Evolutionary conservation across 1,140 invertebrate species (phyloP), one percentile per base, ranked within the genome.

Genomic region (Dryas iulia): DNA sequence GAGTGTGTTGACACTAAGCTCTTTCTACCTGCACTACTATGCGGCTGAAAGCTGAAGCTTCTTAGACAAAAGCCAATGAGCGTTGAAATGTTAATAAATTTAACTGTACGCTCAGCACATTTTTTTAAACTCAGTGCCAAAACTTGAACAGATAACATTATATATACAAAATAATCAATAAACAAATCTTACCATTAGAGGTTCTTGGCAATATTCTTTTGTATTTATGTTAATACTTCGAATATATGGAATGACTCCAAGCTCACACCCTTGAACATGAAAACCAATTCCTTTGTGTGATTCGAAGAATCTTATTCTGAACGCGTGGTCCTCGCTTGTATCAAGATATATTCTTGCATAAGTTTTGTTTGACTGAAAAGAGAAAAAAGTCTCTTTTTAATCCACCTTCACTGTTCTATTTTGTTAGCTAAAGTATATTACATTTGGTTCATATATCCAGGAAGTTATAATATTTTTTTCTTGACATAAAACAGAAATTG

Each of bases 181-280:
- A 4, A 31, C 1, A 31, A 6, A 8, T 4, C 58, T 67, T 60
- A 67, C 65, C 47, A 33, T 6, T 12, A 35, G 30, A 12, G 65
- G 65, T 35, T 60, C 18, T 26, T 30, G 23, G n/a, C 65, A 67
- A n/a, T 11, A 56, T 61, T 67, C 65, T 0, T 54, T 18, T 5
- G 7, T 31, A n/a, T 67, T 52, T 28, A 69, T 58, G 11, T 47
- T 54, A 3, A 69, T 1, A 24, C 66, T 69, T 6, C 47, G 57
- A 8, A 69, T 14, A 35, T 69, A 69, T 8, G 66, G 53, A 23
- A 69, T 8, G 56, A n/a, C 30, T 21, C 59, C 59, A 10, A 25
- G 52, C 1, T 18, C 24, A n/a, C 62, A 25, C 2, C 79, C 79
- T 63, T 68, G 70, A 8, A 81, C 68, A 11, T 30, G 60, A 18